Evolutionary conservation across 1,140 invertebrate genomes (phyloP), one percentile per base, ranked within the genome.

Genomic region (Lepidurus couesii): DNA sequence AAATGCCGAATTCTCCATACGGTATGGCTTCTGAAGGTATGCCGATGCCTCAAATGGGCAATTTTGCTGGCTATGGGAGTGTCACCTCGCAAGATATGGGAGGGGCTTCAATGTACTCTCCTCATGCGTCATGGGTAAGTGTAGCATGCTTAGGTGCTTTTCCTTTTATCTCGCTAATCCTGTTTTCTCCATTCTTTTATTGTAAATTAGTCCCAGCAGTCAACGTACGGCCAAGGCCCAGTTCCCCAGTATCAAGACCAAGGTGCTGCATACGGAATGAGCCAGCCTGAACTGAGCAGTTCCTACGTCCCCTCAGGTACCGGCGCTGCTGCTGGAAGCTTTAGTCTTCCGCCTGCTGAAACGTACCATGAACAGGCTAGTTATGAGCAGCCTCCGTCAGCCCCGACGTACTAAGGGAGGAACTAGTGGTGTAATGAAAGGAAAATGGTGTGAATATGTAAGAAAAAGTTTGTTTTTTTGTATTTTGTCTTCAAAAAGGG

Each of bases 221-320:
- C 53, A n/a, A 21, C 53, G 21, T 65, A 65, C 53, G 53, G 21
- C 7, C 53, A 65, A 65, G 8, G 53, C 13, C 53, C 16, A 65
- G 53, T 3, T 34, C 34, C 34, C 34, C 34, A 34, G 34, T 34
- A 34, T 65, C 53, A 65, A 65, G 21, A 21, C 13, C 53, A 65
- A 65, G 53, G 21, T 65, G 45, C 45, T n/a, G 53, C 53, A 65
- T 65, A 21, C 53, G 53, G 53, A 65, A 65, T 65, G n/a, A 65
- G 53, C 3, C 13, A 9, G 21, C 16, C 53, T 65, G 53, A 65
- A 4, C 53, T n/a, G 21, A 65, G 53, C 21, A n/a, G 4, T 3
- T 65, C 53, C 13, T 65, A 65, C 53, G 53, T n/a, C 21, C 53
- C 53, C 53, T 16, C 53, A 21, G 21, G 53, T 10, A 16, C 53